Conservation (phyloP, 2,888 invertebrate genomes). For the Rhogogaster chlorosoma region DNA sequence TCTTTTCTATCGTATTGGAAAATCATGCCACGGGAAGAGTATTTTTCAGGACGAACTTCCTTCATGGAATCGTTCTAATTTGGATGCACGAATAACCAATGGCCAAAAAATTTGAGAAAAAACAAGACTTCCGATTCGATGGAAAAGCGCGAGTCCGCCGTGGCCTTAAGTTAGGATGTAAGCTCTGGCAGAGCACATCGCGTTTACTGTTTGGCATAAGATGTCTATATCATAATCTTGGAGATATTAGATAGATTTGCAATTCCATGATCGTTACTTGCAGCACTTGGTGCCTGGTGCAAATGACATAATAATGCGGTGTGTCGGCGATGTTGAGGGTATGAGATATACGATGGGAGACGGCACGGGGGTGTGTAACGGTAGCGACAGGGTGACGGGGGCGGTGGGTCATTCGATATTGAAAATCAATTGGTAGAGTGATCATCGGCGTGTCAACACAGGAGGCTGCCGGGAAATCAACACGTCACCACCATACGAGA, state of each 20-base stretch:
- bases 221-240: slow-evolving; percentile 26
- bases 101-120: too few relatives aligned
- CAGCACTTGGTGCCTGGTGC: slow-evolving; percentile 44
- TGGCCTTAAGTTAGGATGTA: background rate
- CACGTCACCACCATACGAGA: slow-evolving; percentile 40
- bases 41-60: too few relatives aligned
- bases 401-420: slow-evolving; percentile 44
- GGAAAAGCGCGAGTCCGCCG: too few relatives aligned
- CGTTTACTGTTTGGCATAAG: background rate
- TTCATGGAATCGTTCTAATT: background rate
- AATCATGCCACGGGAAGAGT: too few relatives aligned
- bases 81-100: background rate
- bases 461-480: slow-evolving; percentile 33
- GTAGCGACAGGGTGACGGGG: slow-evolving; percentile 4
- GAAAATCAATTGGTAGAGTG: slow-evolving; percentile 50
- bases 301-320: slow-evolving; percentile 50
- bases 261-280: slow-evolving; percentile 47
- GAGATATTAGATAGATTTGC: slow-evolving; percentile 42
- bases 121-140: too few relatives aligned
- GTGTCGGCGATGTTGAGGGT: slow-evolving; percentile 39
- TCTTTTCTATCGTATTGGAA: too few relatives aligned
- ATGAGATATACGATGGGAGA: background rate
- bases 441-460: slow-evolving; percentile 37
- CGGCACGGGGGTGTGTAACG: background rate
- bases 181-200: background rate